Conservation (phyloP, 2,888 invertebrate genomes). For the Cataglyphis rosenhaueri region DNA sequence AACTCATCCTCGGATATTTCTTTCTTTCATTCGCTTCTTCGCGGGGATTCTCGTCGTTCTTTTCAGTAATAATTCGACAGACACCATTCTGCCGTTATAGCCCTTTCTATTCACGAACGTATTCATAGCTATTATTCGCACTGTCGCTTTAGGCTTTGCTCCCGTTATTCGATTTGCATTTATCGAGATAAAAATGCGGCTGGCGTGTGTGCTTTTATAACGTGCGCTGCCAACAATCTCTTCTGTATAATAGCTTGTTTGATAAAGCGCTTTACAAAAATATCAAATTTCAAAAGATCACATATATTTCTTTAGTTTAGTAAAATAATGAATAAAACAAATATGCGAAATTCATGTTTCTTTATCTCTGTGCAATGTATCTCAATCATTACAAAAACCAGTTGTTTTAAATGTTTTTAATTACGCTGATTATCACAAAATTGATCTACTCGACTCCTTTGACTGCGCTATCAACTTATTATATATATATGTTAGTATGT, state of each 20-base stretch:
- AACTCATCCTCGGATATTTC: conserved; percentile 47
- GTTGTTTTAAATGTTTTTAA: neutral
- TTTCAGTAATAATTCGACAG: conserved; percentile 47
- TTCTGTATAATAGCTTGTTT: conserved; percentile 14
- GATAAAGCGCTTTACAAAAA: neutral
- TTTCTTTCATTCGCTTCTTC: conserved; percentile 31
- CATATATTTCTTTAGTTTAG: neutral
- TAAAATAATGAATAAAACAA: neutral
- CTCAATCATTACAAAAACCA: neutral
- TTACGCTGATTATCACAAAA: neutral
- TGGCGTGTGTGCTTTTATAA: neutral
- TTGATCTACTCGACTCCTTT: neutral
- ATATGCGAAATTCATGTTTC: neutral
- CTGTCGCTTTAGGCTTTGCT: conserved; percentile 5
- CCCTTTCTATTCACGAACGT: conserved; percentile 25
- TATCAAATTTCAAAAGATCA: neutral
- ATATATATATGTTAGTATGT: neutral
- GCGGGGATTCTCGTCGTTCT: conserved; percentile 8
- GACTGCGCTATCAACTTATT: neutral
- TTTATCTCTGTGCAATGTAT: neutral
- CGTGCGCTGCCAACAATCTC: neutral
- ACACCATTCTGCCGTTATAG: neutral
- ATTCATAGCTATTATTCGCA: conserved; percentile 41
- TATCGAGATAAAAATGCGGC: conserved; percentile 4
- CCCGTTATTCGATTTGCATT: conserved; percentile 17